phyloP scores from a whole-genome alignment of 2,888 invertebrate species.

The Clitarchus hookeri region DNA sequence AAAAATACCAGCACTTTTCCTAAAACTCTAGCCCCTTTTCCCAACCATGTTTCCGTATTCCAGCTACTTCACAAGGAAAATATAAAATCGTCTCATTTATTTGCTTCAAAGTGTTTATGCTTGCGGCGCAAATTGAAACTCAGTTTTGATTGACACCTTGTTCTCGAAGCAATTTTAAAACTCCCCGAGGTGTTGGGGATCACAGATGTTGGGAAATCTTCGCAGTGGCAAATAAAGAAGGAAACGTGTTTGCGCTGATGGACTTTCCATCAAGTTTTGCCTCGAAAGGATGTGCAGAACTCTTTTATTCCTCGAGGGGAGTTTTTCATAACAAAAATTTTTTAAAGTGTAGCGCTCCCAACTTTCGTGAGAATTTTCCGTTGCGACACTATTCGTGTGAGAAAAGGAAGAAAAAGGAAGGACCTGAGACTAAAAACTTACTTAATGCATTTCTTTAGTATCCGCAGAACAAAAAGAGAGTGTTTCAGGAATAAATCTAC shows the following conservation, averaged over 20 bases:
- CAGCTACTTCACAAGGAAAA: too few relatives aligned
- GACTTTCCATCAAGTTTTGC: not conserved
- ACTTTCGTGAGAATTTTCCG: not conserved
- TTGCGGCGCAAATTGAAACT: not conserved
- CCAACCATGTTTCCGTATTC: too few relatives aligned
- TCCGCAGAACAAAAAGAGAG: not conserved
- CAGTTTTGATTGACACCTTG: not conserved
- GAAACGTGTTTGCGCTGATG: not conserved
- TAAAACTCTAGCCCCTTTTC: too few relatives aligned
- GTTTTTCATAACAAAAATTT: not conserved
- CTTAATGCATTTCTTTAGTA: conserved; percentile 14
- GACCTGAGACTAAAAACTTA: not conserved
- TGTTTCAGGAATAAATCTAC: not conserved
- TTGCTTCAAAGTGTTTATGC: too few relatives aligned
- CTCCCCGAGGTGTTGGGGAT: not conserved
- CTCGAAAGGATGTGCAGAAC: not conserved
- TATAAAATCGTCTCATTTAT: too few relatives aligned
- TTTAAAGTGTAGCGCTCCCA: not conserved
- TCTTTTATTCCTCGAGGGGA: conserved; percentile 9
- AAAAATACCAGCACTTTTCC: too few relatives aligned
- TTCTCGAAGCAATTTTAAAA: not conserved
- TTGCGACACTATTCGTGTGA: not conserved
- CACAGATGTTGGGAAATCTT: not conserved
- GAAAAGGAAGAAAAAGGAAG: not conserved
- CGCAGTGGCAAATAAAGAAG: not conserved